Conservation (phyloP, 2,888 invertebrate genomes). For the Mythimna vitellina region DNA sequence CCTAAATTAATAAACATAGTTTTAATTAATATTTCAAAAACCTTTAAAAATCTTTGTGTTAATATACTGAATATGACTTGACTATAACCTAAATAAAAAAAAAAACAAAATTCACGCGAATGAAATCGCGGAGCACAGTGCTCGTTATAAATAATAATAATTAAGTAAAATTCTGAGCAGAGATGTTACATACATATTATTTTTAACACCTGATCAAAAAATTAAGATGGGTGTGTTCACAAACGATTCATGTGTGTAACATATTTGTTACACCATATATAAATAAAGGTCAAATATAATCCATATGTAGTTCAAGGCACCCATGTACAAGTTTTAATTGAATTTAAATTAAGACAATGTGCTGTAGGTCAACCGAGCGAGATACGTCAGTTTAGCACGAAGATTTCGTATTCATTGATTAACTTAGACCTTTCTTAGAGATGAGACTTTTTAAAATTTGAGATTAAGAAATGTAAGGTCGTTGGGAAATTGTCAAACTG, state of each 20-base stretch:
- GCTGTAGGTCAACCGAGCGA: conserved; percentile 43
- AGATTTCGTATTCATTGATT: conserved; percentile 39
- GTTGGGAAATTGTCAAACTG: too few relatives aligned
- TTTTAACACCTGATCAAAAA: background rate
- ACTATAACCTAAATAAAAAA: too few relatives aligned
- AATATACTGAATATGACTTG: too few relatives aligned
- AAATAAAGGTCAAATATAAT: conserved; percentile 52
- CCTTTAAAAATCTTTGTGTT: too few relatives aligned
- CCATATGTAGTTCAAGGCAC: conserved; percentile 62
- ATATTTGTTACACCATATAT: conserved; percentile 23
- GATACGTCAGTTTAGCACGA: conserved; percentile 44
- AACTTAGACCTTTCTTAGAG: conserved; percentile 7
- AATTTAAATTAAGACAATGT: conserved; percentile 59
- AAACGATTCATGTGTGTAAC: conserved; percentile 5
- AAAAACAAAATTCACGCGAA: too few relatives aligned
- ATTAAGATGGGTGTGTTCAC: conserved; percentile 4
- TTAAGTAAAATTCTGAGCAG: too few relatives aligned
- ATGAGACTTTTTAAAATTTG: background rate
- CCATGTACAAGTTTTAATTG: conserved; percentile 58
- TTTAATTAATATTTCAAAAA: too few relatives aligned
- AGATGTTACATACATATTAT: background rate
- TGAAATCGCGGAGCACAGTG: too few relatives aligned
- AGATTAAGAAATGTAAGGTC: too few relatives aligned
- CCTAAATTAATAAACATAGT: too few relatives aligned
- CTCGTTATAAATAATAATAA: too few relatives aligned